These are phyloP conservation scores for Tanypteryx hageni DNA, from an alignment of 2,888 invertebrate species.

Conservation along the genomic window DNA sequence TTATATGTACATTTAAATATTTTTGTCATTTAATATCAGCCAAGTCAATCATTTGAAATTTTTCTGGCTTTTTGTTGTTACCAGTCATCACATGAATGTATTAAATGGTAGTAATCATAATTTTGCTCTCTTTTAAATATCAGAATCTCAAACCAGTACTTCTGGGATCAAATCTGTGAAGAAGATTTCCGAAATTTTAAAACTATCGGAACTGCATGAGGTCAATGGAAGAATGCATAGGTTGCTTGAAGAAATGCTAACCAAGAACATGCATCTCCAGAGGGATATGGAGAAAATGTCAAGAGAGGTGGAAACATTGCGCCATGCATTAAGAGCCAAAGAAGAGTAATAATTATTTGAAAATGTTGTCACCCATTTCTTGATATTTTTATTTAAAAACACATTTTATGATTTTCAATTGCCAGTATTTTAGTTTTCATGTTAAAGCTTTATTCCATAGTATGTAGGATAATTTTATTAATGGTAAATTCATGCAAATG, in stretches of 20 bases:
- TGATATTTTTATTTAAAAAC: background rate
- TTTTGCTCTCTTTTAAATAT: background rate
- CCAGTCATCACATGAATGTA: background rate
- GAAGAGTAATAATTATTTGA: no score
- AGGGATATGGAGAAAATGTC: conserved; percentile 70
- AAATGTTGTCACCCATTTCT: background rate
- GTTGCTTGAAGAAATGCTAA: conserved; percentile 77
- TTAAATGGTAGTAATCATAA: background rate
- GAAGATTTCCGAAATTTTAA: conserved; percentile 66
- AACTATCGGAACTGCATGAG: conserved; percentile 70
- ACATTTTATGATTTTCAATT: background rate
- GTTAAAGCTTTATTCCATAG: no score
- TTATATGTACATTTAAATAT: no score
- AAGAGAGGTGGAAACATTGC: conserved; percentile 67
- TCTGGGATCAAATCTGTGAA: conserved; percentile 42
- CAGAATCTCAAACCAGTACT: conserved; percentile 17
- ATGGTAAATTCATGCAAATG: no score
- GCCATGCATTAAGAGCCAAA: background rate
- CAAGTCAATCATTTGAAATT: no score
- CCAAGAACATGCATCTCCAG: conserved; percentile 77
- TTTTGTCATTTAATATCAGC: no score
- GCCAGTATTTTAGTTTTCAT: no score
- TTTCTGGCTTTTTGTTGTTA: background rate
- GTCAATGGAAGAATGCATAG: conserved; percentile 73
- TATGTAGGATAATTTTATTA: no score